Base-by-base conservation (phyloP, 2,888 invertebrate genomes). In the Drosophila helvetica region DNA sequence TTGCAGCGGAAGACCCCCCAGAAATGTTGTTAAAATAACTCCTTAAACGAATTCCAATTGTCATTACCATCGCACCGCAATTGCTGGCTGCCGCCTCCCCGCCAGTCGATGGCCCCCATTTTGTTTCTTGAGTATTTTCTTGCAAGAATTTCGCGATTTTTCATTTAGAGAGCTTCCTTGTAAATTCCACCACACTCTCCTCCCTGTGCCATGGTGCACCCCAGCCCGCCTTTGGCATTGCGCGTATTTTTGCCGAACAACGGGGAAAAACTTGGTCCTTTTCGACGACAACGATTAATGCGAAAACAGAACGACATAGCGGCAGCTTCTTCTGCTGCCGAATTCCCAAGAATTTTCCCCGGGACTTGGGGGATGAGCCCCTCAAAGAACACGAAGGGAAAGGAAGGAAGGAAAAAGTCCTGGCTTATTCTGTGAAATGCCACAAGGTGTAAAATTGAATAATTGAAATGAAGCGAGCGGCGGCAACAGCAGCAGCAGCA, bases 381-480 rank as follows among this genome's bases (percentile, higher is more conserved):
- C 2, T 15, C 15, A 15, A 38, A 15, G 38, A 15, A 15, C 15
- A 38, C 6, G 38, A 6, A 15, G 0, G 12, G 1, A 4, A 33
- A 12, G 4, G 12, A 12, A 12, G 0, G 33, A 5, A 12, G 8
- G 33, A 4, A 5, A 12, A 33, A 33, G 38, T 38, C 38, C 15
- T 60, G 54, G 63, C 52, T 56, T 60, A 57, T 67, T 58, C 78
- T 72, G 66, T 61, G 71, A 85, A 80, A 86, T 89, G 89, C 89
- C 89, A 80, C 85, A 89, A 90, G 90, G 90, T 89, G 90, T 85
- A 89, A 89, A 90, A 89, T 90, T 90, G 86, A 90, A 90, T 89
- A 89, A 89, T 90, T 89, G 84, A 89, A 89, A 90, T 80, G 76
- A 78, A 80, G 86, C 78, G 79, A 76, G 72, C 33, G n/a, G 15